Base-by-base conservation (phyloP, 2,113 vertebrate genomes). In the Odocoileus virginianus region DNA sequence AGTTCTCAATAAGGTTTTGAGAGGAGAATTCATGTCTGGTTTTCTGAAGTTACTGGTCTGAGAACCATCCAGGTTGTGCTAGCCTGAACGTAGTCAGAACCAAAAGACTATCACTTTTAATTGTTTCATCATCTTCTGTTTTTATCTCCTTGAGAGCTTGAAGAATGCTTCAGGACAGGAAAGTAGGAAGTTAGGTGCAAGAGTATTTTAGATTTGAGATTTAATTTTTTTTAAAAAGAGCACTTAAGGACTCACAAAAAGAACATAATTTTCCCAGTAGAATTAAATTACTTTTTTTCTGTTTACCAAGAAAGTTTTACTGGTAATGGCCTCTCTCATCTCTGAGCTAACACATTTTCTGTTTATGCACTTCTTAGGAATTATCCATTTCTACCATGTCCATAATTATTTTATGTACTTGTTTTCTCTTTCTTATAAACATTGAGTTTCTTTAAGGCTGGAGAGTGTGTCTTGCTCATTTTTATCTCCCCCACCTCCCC, bases 281-380 rank as follows among this genome's bases (percentile, higher is more conserved):
- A 96, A 95, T 91, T 52, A 93, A 96, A 82, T 93, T 93, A 91
- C 25, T 87, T 93, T 64, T 82, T 40, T 67, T 78, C 40, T 83
- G 14, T 97, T 93, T 91, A 47, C 61, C 60, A 78, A 50, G 87
- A 94, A 93, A 88, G 43, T 74, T 74, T 94, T 79, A 52, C 43
- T 67, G 27, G 58, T 64, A 89, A 67, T 40, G 33, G 81, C 11
- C 87, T 67, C 74, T 93, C 45, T 61, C 23, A 78, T n/a, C 55
- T 83, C 74, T 78, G 81, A 78, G 47, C 55, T 30, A 79, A 57
- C 27, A 27, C 6, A 21, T n/a, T 81, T 15, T 92, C 60, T 92
- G 5, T 71, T 64, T 30, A 84, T 55, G 57, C 1, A 27, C 52
- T 52, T 95, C 40, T 91, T 8, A 90, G 83, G 67, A 88, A 88